phyloP scores from a whole-genome alignment of 1,140 invertebrate genomes.

The Bombus pyrosoma region DNA sequence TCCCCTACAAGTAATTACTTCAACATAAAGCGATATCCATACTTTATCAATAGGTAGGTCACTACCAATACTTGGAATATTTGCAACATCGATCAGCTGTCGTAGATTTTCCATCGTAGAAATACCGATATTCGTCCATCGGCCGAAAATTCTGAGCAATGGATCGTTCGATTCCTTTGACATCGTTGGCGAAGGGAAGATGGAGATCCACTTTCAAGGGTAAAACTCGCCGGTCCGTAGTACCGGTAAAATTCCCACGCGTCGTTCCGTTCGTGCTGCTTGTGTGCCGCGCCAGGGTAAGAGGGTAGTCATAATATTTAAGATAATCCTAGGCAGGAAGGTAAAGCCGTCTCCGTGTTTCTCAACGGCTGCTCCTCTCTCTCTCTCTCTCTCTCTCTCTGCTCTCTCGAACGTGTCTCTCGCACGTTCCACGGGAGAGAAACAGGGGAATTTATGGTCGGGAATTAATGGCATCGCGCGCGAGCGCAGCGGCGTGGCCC shows the following conservation, averaged over 20 bases:
- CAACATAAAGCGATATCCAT: too few relatives aligned
- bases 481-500: not conserved
- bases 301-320: constrained; percentile 69
- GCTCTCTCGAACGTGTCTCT: not conserved
- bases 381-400: not conserved
- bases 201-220: constrained; percentile 32
- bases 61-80: too few relatives aligned
- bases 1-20: too few relatives aligned
- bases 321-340: constrained; percentile 70
- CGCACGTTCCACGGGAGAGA: constrained; percentile 19
- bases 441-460: constrained; percentile 36
- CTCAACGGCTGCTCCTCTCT: not conserved
- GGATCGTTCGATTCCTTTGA: constrained; percentile 12
- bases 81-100: too few relatives aligned
- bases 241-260: constrained; percentile 73
- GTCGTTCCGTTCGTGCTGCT: constrained; percentile 33
- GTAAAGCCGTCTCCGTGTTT: constrained; percentile 41
- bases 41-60: too few relatives aligned
- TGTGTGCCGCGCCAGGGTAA: constrained; percentile 43
- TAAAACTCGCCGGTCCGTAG: constrained; percentile 23
- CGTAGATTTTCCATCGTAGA: too few relatives aligned
- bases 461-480: constrained; percentile 38
- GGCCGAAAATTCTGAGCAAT: too few relatives aligned
- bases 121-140: not conserved
- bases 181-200: not conserved